Conservation (phyloP, 2,113 vertebrate genomes). For the Barbus barbus region DNA sequence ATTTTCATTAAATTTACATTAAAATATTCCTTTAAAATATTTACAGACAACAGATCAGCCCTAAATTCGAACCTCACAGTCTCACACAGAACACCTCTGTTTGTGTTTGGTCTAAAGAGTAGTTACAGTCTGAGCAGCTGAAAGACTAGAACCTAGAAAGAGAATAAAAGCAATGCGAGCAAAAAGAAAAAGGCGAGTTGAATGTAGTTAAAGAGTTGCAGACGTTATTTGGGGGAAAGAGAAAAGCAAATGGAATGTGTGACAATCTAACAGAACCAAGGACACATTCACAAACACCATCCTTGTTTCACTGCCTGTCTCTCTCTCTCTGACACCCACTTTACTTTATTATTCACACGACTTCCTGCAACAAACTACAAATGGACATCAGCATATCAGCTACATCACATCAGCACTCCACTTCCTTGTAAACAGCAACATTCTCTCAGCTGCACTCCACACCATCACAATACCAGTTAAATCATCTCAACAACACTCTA, state of each 20-base stretch:
- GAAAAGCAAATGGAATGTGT: background rate
- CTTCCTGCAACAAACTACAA: background rate
- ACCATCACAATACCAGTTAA: background rate
- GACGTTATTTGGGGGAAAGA: background rate
- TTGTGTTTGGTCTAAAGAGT: background rate
- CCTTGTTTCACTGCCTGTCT: background rate
- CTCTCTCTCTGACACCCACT: background rate
- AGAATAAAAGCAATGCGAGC: background rate
- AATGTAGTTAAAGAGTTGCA: slow-evolving; percentile 15
- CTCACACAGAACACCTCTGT: background rate
- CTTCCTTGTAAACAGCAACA: background rate
- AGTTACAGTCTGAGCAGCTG: background rate
- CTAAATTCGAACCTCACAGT: background rate
- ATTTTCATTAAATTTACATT: background rate
- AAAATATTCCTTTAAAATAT: background rate
- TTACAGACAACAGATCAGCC: background rate
- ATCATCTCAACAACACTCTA: background rate
- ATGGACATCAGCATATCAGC: slow-evolving; percentile 7
- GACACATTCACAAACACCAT: background rate
- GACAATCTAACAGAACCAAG: slow-evolving; percentile 16
- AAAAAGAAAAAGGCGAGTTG: background rate
- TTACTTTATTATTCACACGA: slow-evolving; percentile 6
- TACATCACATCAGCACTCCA: background rate
- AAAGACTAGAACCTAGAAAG: background rate
- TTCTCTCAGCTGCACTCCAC: no score